Conservation (phyloP, 1,140 invertebrate genomes). For the Hermetia illucens region DNA sequence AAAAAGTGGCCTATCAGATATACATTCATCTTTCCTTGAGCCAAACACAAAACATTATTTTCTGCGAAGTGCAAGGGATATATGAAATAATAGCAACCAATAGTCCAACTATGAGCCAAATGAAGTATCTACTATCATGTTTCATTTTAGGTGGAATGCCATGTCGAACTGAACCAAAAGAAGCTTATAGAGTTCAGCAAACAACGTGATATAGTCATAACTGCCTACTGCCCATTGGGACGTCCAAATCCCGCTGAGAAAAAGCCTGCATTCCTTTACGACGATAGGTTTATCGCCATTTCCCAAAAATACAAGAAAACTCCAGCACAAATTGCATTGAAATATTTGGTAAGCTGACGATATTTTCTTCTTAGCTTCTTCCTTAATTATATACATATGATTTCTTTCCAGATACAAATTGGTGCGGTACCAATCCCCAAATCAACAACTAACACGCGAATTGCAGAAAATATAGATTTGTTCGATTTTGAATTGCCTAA, state of each 20-base stretch:
- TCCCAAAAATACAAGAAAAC: conserved; percentile 54
- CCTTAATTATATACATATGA: too few relatives aligned
- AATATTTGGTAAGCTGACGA: conserved; percentile 43
- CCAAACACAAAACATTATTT: too few relatives aligned
- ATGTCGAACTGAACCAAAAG: conserved; percentile 59
- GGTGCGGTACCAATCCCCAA: conserved; percentile 59
- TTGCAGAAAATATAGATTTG: conserved; percentile 55
- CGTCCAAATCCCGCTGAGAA: conserved; percentile 52
- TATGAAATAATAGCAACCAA: too few relatives aligned
- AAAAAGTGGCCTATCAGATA: too few relatives aligned
- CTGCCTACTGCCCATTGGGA: conserved; percentile 69
- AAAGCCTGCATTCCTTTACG: conserved; percentile 46
- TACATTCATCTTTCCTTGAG: too few relatives aligned
- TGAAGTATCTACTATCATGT: too few relatives aligned
- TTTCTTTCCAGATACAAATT: too few relatives aligned
- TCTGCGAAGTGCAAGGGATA: too few relatives aligned
- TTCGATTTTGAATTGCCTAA: conserved; percentile 54
- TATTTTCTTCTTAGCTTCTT: too few relatives aligned
- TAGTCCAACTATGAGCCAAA: too few relatives aligned
- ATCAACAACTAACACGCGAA: conserved; percentile 48
- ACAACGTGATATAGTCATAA: conserved; percentile 48
- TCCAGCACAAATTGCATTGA: conserved; percentile 43
- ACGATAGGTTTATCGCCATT: conserved; percentile 45
- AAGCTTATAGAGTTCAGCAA: conserved; percentile 53
- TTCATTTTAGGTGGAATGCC: conserved; percentile 48